Evolutionary conservation across 2,888 invertebrate species (phyloP), one percentile per base, ranked within the genome.

Genomic region (Nemotelus pantherinus): DNA sequence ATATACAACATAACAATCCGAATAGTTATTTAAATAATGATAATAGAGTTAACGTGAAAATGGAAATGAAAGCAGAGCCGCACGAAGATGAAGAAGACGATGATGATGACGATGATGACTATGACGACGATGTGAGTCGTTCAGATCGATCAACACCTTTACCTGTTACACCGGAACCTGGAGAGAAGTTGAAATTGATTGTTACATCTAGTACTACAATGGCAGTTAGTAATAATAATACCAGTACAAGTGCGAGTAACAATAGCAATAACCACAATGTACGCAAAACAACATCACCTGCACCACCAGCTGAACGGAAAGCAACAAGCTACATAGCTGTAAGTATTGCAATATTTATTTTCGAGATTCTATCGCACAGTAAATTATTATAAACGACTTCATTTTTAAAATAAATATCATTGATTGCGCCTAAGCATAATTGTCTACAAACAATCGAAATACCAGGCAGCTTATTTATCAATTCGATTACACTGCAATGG

Each of bases 281-380:
- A 85, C 86, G 80, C 84, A 87, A 84, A 88, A 85, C 82, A 85
- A 82, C 82, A 77, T 86, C 86, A 79, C 85, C 86, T 81, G 88
- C 86, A 78, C 89, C 90, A 80, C 89, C 89, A 79, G 88, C 88
- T 81, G 91, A 91, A 85, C 86, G 91, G 82, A 90, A 90, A 84
- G 90, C 89, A 77, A 91, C 90, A 81, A 91, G 91, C 76, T 91
- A 91, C 83, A 89, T 91, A 83, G 90, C 90, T 86, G 91, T 91
- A 85, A 87, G 86, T 83, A 71, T 39, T 64, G 10, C 41, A 60
- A 25, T 6, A 58, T 25, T 25, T 25, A 25, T 25, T 25, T 25
- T 25, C 25, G 9, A 71, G 58, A 48, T 78, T 67, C 74, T 71
- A 70, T 25, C 25, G 25, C 25, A 25, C 25, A 25, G 25, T 25